Evolutionary conservation across 2,797 vertebrate genomes (phyloP).

Genomic region (Natrix natrix): DNA sequence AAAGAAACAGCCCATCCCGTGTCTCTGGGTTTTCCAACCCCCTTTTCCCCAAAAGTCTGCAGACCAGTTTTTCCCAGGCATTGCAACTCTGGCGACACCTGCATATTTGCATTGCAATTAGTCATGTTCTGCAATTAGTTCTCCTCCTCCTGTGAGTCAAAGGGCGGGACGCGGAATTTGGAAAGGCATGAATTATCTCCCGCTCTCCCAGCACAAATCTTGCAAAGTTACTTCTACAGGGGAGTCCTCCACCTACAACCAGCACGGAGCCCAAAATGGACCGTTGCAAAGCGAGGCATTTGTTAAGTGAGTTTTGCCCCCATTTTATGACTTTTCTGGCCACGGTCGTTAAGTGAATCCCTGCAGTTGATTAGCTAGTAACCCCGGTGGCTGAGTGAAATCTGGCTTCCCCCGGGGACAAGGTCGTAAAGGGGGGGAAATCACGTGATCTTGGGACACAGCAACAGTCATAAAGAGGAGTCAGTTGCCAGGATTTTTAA

Average conservation of each 20-base stretch:
- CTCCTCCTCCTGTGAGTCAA: neutral
- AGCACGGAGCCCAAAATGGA: neutral
- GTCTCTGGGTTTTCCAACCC: neutral
- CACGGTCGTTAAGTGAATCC: neutral
- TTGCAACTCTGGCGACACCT: neutral
- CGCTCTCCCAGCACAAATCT: neutral
- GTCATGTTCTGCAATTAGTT: no score
- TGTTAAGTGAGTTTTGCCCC: neutral
- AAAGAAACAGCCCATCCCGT: neutral
- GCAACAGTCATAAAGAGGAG: no score
- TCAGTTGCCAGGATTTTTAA: neutral
- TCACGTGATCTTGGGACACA: no score
- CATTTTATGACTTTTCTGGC: fast-evolving
- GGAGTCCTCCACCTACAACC: neutral
- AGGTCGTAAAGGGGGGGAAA: no score
- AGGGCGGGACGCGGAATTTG: neutral
- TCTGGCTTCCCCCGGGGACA: no score
- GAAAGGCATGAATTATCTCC: neutral
- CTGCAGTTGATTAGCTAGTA: neutral
- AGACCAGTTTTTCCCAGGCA: neutral
- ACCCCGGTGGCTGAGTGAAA: neutral
- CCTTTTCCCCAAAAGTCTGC: neutral
- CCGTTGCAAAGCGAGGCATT: fast-evolving
- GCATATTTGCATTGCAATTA: neutral
- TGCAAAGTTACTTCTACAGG: no score